phyloP scores from a whole-genome alignment of 1,140 invertebrate species.

The Calephelis virginiensis region DNA sequence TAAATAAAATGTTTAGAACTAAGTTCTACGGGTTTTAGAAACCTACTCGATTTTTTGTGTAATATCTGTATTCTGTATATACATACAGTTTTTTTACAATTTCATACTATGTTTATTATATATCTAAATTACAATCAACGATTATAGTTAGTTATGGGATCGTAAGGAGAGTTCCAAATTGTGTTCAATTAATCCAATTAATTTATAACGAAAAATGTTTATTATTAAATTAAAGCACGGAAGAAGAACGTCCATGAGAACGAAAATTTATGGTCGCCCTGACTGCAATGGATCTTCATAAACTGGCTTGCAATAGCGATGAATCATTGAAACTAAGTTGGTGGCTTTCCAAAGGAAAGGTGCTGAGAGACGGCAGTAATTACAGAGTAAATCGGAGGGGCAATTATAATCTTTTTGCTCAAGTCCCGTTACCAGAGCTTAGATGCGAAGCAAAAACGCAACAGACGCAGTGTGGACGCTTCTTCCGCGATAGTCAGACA shows the following conservation, averaged over 20 bases:
- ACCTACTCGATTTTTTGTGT: too few relatives aligned
- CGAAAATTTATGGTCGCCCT: neutral
- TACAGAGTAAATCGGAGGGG: conserved; percentile 52
- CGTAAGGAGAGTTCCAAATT: neutral
- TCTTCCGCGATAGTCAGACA: conserved; percentile 47
- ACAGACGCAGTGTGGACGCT: conserved; percentile 51
- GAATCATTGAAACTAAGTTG: conserved; percentile 63
- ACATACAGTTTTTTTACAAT: too few relatives aligned
- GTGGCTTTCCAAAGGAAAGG: conserved; percentile 74
- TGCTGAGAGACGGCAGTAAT: conserved; percentile 66
- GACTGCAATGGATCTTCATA: conserved; percentile 32
- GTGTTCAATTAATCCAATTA: neutral
- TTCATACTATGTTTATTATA: too few relatives aligned
- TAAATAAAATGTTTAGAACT: too few relatives aligned
- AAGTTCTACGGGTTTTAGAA: too few relatives aligned
- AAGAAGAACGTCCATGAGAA: neutral
- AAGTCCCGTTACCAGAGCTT: conserved; percentile 69
- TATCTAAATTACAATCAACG: too few relatives aligned
- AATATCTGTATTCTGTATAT: too few relatives aligned
- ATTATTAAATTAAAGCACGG: neutral
- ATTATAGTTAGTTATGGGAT: too few relatives aligned
- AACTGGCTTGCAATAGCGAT: conserved; percentile 47
- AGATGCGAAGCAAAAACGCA: conserved; percentile 65
- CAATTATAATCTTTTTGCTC: conserved; percentile 74
- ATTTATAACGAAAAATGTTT: neutral